These are phyloP conservation scores for human (Homo sapiens) DNA, from an alignment of 2,113 vertebrate species.

Conservation along the genomic window DNA sequence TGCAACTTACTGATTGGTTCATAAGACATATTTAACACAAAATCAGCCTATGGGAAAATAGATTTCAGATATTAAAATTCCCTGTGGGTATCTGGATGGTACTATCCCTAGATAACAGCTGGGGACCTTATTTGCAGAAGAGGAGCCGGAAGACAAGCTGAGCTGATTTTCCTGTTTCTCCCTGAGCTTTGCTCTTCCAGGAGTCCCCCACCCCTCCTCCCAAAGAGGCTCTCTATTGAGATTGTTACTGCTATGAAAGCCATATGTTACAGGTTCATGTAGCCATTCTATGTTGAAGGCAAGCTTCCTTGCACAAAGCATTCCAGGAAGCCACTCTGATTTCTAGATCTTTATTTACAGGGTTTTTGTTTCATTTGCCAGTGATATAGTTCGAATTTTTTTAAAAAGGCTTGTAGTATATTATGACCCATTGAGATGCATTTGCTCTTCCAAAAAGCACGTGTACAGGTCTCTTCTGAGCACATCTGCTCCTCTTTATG, in stretches of 20 bases:
- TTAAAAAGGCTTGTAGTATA: not conserved
- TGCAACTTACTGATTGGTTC: not conserved
- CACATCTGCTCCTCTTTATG: not conserved
- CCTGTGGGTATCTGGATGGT: not conserved
- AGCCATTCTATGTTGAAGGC: not conserved
- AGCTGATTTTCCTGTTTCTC: not conserved
- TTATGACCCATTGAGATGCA: not conserved
- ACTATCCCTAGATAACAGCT: not conserved
- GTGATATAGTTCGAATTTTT: not conserved
- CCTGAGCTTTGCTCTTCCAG: not conserved
- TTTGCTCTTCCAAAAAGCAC: not conserved
- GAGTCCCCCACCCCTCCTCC: not conserved
- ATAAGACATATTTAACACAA: not conserved
- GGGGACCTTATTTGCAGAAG: not conserved
- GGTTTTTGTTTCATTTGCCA: not conserved
- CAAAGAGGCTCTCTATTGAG: rapidly evolving
- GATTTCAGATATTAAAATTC: not conserved
- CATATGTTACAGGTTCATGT: no score
- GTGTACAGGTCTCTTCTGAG: not conserved
- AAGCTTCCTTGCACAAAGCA: not conserved
- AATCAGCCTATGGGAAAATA: not conserved
- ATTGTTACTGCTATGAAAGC: not conserved
- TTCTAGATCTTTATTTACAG: not conserved
- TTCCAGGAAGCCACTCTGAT: not conserved
- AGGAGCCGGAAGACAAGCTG: not conserved